Percentiles rank a stretch among this genome's conserved stretches.
These are phyloP conservation scores for Laupala kohalensis DNA, from an alignment of 1,140 invertebrate genomes.

Conservation along the genomic window DNA sequence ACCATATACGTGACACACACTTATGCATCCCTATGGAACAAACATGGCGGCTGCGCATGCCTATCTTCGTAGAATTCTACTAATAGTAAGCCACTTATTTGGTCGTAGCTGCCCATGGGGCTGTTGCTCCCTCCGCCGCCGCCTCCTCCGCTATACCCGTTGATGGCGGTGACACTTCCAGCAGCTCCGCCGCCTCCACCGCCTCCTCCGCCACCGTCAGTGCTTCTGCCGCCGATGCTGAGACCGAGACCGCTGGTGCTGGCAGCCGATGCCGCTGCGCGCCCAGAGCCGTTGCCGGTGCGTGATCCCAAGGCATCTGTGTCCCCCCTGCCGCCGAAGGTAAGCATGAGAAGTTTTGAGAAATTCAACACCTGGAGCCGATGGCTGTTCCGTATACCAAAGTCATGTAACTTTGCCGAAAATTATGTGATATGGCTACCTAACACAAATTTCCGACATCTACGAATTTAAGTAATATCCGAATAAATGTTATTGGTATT, in stretches of 20 bases:
- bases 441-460: too few species aligned
- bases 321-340: conserved; percentile 10
- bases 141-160: neutral
- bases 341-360: neutral
- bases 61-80: too few species aligned
- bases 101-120: neutral
- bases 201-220: neutral
- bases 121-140: neutral
- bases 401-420: too few species aligned
- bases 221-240: conserved; percentile 13
- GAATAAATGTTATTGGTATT: too few species aligned
- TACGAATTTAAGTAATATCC: too few species aligned
- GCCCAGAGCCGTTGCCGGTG: conserved; percentile 11
- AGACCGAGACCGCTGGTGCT: conserved; percentile 11
- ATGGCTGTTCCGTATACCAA: too few species aligned
- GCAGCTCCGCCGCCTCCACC: neutral
- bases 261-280: neutral
- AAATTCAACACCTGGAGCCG: too few species aligned
- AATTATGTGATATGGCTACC: too few species aligned
- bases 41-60: too few species aligned
- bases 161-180: neutral
- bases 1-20: too few species aligned
- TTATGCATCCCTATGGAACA: too few species aligned
- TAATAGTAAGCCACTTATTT: too few species aligned
- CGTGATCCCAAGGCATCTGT: conserved; percentile 6